Conservation (phyloP, 2,888 invertebrate species). For the Pogonocherus hispidulus region DNA sequence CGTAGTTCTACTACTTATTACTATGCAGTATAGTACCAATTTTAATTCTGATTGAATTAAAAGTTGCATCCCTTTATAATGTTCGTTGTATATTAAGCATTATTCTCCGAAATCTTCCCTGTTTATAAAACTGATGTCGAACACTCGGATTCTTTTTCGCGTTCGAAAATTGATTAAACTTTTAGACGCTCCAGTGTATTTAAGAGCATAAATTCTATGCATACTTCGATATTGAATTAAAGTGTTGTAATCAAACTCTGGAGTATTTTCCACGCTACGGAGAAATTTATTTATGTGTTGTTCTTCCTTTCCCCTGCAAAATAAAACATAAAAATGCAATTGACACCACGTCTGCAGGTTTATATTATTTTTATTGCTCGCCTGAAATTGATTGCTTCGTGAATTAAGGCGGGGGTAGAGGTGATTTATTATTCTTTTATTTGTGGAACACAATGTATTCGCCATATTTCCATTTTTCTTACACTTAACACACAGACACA, state of each 20-base stretch:
- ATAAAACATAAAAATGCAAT: slow-evolving; percentile 68
- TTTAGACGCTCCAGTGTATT: slow-evolving; percentile 67
- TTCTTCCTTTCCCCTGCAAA: slow-evolving; percentile 59
- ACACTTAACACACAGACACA: slow-evolving; percentile 1
- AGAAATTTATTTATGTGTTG: slow-evolving; percentile 66
- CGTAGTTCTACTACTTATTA: slow-evolving; percentile 49
- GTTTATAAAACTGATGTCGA: slow-evolving; percentile 43
- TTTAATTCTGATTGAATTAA: slow-evolving; percentile 56
- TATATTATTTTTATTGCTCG: slow-evolving; percentile 66
- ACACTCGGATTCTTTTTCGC: slow-evolving; percentile 64
- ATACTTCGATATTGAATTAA: slow-evolving; percentile 70
- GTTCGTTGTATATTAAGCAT: slow-evolving; percentile 52
- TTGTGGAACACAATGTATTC: slow-evolving; percentile 57
- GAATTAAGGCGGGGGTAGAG: slow-evolving; percentile 61
- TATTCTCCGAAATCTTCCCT: slow-evolving; percentile 35
- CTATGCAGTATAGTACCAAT: slow-evolving; percentile 49
- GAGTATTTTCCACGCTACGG: slow-evolving; percentile 54
- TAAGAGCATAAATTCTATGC: slow-evolving; percentile 70
- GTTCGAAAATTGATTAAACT: slow-evolving; percentile 69
- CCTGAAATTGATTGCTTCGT: slow-evolving; percentile 63
- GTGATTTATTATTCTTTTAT: slow-evolving; percentile 64
- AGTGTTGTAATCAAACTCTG: slow-evolving; percentile 65
- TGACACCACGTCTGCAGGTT: slow-evolving; percentile 68
- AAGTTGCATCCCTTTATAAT: slow-evolving; percentile 52
- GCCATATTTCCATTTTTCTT: slow-evolving; percentile 37